These are phyloP conservation scores for Cantharis rustica DNA, from an alignment of 2,888 invertebrate genomes.

Conservation along the genomic window DNA sequence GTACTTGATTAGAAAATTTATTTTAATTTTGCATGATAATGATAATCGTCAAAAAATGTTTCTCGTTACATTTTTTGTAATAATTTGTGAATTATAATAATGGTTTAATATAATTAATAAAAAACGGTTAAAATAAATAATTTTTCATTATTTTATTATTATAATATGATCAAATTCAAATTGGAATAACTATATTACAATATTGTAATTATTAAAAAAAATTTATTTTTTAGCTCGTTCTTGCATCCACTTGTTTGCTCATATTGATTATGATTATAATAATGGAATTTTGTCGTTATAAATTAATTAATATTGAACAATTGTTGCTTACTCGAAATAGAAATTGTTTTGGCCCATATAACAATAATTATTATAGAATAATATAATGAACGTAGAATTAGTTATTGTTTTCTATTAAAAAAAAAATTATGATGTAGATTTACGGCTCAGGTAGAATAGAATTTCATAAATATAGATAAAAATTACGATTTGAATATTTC, in stretches of 20 bases:
- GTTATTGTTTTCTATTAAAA: background rate
- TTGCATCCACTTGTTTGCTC: background rate
- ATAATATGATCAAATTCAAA: too few relatives aligned
- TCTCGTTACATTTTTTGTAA: background rate
- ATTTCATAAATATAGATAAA: background rate
- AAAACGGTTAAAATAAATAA: background rate
- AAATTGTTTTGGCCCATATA: background rate
- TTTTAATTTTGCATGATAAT: background rate
- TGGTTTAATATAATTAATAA: background rate
- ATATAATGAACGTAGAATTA: background rate
- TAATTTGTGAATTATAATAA: background rate
- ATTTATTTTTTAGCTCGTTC: background rate
- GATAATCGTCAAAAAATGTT: background rate
- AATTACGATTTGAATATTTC: background rate
- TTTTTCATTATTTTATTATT: too few relatives aligned
- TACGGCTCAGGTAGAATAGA: background rate
- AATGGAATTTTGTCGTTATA: background rate
- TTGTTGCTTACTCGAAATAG: background rate
- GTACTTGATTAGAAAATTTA: background rate
- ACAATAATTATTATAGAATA: background rate
- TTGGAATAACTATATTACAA: too few relatives aligned
- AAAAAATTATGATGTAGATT: background rate
- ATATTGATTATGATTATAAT: background rate
- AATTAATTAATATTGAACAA: background rate
- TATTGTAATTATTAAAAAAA: too few relatives aligned